phyloP scores from a whole-genome alignment of 2,113 vertebrate genomes.

The Perccottus glenii region DNA sequence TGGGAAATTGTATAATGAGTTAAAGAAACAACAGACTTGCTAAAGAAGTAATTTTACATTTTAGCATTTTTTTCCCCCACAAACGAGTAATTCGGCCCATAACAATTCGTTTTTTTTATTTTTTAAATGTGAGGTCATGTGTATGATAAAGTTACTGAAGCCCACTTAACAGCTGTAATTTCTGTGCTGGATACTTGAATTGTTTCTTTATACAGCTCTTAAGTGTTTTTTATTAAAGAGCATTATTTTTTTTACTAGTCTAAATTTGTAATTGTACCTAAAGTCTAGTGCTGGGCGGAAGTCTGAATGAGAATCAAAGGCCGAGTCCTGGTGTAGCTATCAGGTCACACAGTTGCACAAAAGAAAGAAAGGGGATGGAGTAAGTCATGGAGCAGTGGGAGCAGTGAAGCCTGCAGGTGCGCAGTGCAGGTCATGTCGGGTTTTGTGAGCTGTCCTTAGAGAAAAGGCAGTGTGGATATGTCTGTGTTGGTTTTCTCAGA shows the following conservation, averaged over 20 bases:
- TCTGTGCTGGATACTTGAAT: too few relatives aligned
- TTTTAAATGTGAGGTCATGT: too few relatives aligned
- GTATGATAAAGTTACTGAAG: too few relatives aligned
- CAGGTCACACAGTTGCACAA: background rate
- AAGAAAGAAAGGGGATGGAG: background rate
- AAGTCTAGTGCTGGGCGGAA: background rate
- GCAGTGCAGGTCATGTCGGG: slow-evolving; percentile 3
- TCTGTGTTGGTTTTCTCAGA: background rate
- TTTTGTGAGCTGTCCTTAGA: background rate
- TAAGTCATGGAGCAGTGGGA: background rate
- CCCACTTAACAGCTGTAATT: background rate
- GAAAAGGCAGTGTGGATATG: background rate
- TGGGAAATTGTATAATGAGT: too few relatives aligned
- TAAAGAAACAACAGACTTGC: too few relatives aligned
- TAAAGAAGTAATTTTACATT: too few relatives aligned
- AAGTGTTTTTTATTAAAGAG: too few relatives aligned
- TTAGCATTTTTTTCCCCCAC: too few relatives aligned
- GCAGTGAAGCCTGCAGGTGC: slow-evolving; percentile 18
- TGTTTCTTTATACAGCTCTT: too few relatives aligned
- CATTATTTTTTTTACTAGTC: too few relatives aligned
- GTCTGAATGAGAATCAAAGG: background rate
- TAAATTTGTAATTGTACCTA: background rate
- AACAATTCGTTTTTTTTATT: too few relatives aligned
- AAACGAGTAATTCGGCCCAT: too few relatives aligned
- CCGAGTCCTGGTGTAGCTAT: background rate